Evolutionary conservation across 1,140 invertebrate genomes (phyloP).

Genomic region (Nebria ingens): DNA sequence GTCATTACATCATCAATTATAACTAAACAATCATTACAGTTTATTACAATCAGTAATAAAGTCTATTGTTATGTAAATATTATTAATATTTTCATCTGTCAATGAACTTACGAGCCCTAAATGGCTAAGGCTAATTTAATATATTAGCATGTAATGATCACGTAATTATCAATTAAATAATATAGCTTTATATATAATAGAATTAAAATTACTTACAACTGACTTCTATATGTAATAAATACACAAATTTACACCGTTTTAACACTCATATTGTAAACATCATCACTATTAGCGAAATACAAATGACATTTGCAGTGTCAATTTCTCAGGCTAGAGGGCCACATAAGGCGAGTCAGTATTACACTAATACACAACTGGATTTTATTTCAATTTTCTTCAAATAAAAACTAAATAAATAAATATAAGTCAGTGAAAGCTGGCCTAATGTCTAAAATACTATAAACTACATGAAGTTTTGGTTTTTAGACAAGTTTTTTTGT

Average conservation of each 20-base stretch:
- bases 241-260: background rate
- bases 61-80: background rate
- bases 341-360: background rate
- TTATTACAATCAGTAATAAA: background rate
- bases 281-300: background rate
- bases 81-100: background rate
- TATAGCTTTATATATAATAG: background rate
- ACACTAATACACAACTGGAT: too few species aligned
- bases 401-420: too few species aligned
- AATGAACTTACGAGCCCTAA: background rate
- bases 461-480: too few species aligned
- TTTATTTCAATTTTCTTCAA: too few species aligned
- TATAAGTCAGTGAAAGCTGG: too few species aligned
- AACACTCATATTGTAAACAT: slow-evolving; percentile 3
- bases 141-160: too few species aligned
- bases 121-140: too few species aligned
- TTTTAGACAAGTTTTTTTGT: too few species aligned
- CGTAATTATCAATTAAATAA: too few species aligned
- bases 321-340: too few species aligned
- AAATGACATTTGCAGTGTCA: slow-evolving; percentile 1
- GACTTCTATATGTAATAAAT: background rate
- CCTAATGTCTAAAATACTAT: too few species aligned
- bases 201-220: background rate
- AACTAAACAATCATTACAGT: background rate
- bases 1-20: background rate